Percentiles rank a stretch among this genome's conserved stretches.
These are phyloP conservation scores for Petrocephalus schoutedeni DNA, from an alignment of 2,797 vertebrate genomes.

Conservation along the genomic window DNA sequence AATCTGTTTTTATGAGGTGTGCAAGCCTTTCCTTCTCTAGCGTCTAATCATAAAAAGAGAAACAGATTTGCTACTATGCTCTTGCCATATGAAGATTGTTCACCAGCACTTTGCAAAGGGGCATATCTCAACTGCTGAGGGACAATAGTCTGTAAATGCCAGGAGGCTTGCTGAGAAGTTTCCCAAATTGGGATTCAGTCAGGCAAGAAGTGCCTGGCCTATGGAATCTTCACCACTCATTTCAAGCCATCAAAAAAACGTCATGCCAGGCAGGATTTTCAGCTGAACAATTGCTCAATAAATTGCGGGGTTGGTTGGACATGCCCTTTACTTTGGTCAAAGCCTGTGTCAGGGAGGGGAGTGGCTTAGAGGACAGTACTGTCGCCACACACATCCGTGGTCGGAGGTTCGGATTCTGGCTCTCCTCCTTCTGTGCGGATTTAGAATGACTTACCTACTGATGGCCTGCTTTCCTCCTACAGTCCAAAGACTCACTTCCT, in stretches of 20 bases:
- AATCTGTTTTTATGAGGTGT: background rate
- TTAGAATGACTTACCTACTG: background rate
- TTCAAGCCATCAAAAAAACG: background rate
- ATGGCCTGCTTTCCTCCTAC: background rate
- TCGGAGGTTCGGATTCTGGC: background rate
- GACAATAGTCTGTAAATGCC: background rate
- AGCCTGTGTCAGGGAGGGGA: background rate
- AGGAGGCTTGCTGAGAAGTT: constrained; percentile 5
- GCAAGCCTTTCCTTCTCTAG: background rate
- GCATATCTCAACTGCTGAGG: background rate
- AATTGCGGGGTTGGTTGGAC: background rate
- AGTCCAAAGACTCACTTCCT: background rate
- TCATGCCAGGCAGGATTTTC: background rate
- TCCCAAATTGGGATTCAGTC: constrained; percentile 15
- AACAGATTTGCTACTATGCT: background rate
- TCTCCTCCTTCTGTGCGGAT: background rate
- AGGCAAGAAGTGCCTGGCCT: constrained; percentile 10
- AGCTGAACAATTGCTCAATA: background rate
- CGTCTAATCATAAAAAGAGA: background rate
- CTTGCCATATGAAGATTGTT: background rate
- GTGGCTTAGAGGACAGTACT: background rate
- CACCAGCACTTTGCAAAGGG: background rate
- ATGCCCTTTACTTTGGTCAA: constrained; percentile 4
- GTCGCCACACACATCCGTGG: background rate
- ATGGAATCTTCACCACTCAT: constrained; percentile 2